Conservation (phyloP, 2,797 vertebrate genomes). For the Fratercula arctica region DNA sequence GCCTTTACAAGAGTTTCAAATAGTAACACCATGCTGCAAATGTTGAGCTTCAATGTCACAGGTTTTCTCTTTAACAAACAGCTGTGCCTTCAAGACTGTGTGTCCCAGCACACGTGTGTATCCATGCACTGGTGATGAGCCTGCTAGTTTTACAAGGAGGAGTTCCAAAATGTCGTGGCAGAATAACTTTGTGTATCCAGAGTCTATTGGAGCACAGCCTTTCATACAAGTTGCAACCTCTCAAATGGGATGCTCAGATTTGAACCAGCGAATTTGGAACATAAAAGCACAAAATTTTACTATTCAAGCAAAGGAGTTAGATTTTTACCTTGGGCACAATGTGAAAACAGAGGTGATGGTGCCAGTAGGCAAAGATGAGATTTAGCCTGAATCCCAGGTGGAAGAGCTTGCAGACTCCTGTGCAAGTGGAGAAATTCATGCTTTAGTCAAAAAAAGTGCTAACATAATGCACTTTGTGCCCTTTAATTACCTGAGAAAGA, state of each 20-base stretch:
- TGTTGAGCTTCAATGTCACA: background rate
- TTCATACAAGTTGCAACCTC: rapidly evolving
- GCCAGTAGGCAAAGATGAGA: background rate
- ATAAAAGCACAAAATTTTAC: background rate
- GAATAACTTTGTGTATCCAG: background rate
- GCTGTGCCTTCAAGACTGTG: background rate
- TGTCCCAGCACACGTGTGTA: rapidly evolving
- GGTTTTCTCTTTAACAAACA: background rate
- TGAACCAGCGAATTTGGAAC: background rate
- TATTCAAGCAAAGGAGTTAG: background rate
- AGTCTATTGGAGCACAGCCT: background rate
- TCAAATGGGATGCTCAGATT: background rate
- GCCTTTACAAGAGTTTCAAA: background rate
- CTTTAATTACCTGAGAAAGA: background rate
- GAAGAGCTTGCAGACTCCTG: background rate
- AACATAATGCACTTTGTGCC: background rate
- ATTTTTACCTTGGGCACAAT: background rate
- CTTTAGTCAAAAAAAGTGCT: background rate
- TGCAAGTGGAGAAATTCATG: background rate
- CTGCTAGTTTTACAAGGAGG: rapidly evolving
- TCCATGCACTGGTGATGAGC: rapidly evolving
- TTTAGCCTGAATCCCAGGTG: background rate
- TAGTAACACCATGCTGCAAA: background rate
- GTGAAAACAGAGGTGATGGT: background rate
- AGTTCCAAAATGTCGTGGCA: background rate